Percentiles rank a stretch among this genome's conserved stretches.
Conservation (phyloP, 1,140 invertebrate genomes). For the Heliconius eleuchia region DNA sequence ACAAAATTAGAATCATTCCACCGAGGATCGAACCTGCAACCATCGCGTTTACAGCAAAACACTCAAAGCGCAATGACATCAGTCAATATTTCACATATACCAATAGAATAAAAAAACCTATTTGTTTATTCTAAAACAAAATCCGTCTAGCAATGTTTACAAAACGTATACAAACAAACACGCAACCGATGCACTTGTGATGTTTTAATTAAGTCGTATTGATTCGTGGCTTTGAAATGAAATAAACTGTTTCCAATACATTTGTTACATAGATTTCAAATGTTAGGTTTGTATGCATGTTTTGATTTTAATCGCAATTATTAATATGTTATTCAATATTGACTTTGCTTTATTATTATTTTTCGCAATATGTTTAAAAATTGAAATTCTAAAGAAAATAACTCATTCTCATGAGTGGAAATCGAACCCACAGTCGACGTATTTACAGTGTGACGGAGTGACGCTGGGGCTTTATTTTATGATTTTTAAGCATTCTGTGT, state of each 20-base stretch:
- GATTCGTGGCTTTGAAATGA: slow-evolving; percentile 10
- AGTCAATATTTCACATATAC: neutral
- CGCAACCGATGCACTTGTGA: slow-evolving; percentile 7
- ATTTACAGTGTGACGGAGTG: no score
- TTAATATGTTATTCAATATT: neutral
- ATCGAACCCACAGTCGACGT: no score
- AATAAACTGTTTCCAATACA: neutral
- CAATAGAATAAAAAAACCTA: neutral
- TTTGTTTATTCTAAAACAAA: slow-evolving; percentile 14
- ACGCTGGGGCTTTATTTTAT: no score
- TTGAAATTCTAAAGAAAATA: neutral
- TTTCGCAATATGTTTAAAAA: neutral
- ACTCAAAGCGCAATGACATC: no score
- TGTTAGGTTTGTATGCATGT: neutral
- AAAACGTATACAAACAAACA: slow-evolving; percentile 3
- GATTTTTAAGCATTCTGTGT: no score
- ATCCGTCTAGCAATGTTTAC: slow-evolving; percentile 6
- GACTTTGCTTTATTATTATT: neutral
- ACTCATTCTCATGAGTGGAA: no score
- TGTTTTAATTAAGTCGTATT: slow-evolving; percentile 5
- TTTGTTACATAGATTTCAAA: neutral
- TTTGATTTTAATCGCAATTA: neutral
- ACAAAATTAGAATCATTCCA: no score
- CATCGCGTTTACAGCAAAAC: no score
- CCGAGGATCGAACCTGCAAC: no score